phyloP scores from a whole-genome alignment of 2,113 vertebrate genomes.

The Chlorodrepanis virens region DNA sequence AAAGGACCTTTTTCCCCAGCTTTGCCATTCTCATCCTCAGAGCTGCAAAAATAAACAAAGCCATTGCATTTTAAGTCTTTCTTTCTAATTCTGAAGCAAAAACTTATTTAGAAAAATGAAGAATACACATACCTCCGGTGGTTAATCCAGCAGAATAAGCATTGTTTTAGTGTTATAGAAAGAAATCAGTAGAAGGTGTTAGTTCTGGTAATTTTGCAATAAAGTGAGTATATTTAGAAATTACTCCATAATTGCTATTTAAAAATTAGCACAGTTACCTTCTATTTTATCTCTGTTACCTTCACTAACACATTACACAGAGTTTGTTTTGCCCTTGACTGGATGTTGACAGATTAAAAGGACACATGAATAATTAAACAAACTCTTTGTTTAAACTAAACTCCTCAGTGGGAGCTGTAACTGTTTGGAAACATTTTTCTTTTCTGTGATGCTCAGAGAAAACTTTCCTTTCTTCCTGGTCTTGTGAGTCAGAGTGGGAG shows the following conservation, averaged over 20 bases:
- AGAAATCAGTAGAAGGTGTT: slow-evolving; percentile 68
- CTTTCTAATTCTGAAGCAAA: neutral
- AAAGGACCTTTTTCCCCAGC: slow-evolving; percentile 82
- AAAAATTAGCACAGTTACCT: neutral
- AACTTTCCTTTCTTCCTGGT: neutral
- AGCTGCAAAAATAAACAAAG: slow-evolving; percentile 73
- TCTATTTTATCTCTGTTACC: neutral
- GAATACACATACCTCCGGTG: slow-evolving; percentile 67
- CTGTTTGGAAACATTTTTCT: neutral
- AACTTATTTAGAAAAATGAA: slow-evolving; percentile 52
- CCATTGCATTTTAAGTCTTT: neutral
- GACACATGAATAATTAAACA: neutral
- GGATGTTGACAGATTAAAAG: neutral
- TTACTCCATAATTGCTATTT: neutral
- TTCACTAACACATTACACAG: neutral
- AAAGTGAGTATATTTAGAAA: neutral
- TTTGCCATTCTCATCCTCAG: slow-evolving; percentile 85
- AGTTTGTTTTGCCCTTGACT: neutral
- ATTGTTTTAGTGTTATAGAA: slow-evolving; percentile 70
- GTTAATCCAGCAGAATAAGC: slow-evolving; percentile 68
- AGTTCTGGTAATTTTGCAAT: slow-evolving; percentile 59
- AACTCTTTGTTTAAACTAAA: neutral
- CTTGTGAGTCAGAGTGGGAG: neutral
- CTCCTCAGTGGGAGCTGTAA: neutral
- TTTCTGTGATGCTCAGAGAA: neutral